phyloP scores from a whole-genome alignment of 2,113 vertebrate species.

The Petroica traversi region DNA sequence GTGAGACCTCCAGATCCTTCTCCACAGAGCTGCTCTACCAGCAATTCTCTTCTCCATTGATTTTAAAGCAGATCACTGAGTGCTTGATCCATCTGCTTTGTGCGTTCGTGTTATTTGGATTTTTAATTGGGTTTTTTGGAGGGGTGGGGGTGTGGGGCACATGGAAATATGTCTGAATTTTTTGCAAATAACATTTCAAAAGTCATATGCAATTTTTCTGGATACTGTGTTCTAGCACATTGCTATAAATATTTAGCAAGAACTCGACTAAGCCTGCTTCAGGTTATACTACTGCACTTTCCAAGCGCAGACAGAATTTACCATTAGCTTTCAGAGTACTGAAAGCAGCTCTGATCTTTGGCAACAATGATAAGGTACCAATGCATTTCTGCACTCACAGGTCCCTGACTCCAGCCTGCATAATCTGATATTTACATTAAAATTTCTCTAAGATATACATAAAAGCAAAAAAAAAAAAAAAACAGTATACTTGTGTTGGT shows the following conservation, averaged over 20 bases:
- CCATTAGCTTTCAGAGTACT: neutral
- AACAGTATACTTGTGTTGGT: neutral
- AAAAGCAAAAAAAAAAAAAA: neutral
- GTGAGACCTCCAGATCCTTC: neutral
- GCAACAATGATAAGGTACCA: neutral
- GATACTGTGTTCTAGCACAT: neutral
- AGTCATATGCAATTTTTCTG: neutral
- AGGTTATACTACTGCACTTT: neutral
- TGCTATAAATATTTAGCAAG: neutral
- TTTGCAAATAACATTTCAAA: neutral
- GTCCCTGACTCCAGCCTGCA: neutral
- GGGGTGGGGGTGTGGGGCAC: accelerated
- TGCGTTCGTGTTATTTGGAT: neutral
- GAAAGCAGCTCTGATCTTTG: neutral
- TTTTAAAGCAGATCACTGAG: neutral
- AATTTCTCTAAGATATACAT: neutral
- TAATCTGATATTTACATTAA: neutral
- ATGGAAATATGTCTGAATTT: neutral
- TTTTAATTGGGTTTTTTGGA: neutral
- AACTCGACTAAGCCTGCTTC: neutral
- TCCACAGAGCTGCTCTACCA: neutral
- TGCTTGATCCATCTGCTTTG: neutral
- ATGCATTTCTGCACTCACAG: neutral
- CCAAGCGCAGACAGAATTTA: neutral
- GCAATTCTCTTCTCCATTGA: neutral